Conservation (phyloP, 2,797 vertebrate genomes). For the Enteromius radiatus region DNA sequence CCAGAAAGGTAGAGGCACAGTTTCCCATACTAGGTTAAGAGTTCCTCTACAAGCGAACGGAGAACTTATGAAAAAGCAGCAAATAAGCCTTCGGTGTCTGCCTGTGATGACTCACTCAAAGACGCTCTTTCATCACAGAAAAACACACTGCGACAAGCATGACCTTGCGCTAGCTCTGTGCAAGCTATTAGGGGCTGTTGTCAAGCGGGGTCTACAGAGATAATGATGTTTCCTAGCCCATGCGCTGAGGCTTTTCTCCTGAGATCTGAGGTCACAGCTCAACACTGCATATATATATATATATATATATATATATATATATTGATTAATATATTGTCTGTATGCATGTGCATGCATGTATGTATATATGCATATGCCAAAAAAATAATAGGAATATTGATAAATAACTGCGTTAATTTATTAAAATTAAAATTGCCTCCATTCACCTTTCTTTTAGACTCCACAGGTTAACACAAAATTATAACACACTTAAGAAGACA, state of each 20-base stretch:
- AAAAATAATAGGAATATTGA: no score
- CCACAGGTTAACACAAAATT: background rate
- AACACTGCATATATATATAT: background rate
- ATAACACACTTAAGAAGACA: background rate
- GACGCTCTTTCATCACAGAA: constrained; percentile 35
- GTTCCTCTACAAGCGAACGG: constrained; percentile 7
- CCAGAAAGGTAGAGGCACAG: background rate
- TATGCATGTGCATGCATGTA: no score
- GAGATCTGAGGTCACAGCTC: constrained; percentile 29
- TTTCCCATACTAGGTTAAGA: constrained; percentile 19
- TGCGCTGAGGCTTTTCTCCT: constrained; percentile 2
- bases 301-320: no score
- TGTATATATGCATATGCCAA: no score
- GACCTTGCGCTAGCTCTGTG: constrained; percentile 26
- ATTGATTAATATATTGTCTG: no score
- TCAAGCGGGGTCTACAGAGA: constrained; percentile 9
- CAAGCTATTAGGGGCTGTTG: constrained; percentile 27
- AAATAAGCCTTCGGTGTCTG: constrained; percentile 15
- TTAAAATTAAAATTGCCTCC: background rate
- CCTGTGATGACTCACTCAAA: constrained; percentile 44
- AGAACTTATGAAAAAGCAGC: constrained; percentile 20
- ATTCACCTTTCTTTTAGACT: background rate
- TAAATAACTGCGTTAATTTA: no score
- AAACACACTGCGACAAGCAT: constrained; percentile 35
- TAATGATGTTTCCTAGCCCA: constrained; percentile 6